Evolutionary conservation across 2,113 vertebrate species (phyloP), one percentile per base, ranked within the genome.

Genomic region (Mugil cephalus): DNA sequence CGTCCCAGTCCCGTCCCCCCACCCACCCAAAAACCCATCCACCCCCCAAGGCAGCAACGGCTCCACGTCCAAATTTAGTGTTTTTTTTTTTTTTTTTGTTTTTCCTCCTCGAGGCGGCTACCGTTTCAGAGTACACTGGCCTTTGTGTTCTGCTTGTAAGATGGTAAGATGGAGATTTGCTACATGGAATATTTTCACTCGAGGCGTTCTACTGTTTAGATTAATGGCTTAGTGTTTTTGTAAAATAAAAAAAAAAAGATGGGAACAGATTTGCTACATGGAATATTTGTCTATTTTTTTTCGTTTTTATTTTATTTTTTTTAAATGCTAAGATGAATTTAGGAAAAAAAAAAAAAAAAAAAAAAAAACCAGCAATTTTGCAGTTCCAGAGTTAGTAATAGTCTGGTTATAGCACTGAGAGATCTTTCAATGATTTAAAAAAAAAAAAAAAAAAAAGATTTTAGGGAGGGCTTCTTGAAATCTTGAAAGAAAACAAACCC

Each of bases 381-480:
- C 85, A 86, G 75, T 87, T 91, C 80, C 86, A 86, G 66, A 90
- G 90, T 93, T 82, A 87, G 86, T 90, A 90, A 90, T 75, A 89
- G 86, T 89, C 67, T 69, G 77, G 86, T 93, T 88, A 91, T 94
- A 94, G 94, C 94, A 94, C 94, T 91, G 88, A 90, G 84, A 89
- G 60, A 77, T 90, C 69, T 91, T 90, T 87, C 74, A 76, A 83
- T 69, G 35, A 80, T 78, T 53, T 79, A 74, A 80, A 18, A 48
- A 48, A 48, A 52, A 43, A 36, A 48, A 52, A 43, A 36, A 70
- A 65, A 71, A 80, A 77, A 85, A 63, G 30, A 85, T 40, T 66
- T 45, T 67, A 74, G 70, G 62, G 60, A 73, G 75, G 71, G 65
- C 71, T 39, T 30, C 5, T 3, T 61, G 45, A 79, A 69, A 79